Percentiles rank a stretch among this genome's conserved stretches.
Conservation (phyloP, 2,113 vertebrate genomes). For the Verasper variegatus region DNA sequence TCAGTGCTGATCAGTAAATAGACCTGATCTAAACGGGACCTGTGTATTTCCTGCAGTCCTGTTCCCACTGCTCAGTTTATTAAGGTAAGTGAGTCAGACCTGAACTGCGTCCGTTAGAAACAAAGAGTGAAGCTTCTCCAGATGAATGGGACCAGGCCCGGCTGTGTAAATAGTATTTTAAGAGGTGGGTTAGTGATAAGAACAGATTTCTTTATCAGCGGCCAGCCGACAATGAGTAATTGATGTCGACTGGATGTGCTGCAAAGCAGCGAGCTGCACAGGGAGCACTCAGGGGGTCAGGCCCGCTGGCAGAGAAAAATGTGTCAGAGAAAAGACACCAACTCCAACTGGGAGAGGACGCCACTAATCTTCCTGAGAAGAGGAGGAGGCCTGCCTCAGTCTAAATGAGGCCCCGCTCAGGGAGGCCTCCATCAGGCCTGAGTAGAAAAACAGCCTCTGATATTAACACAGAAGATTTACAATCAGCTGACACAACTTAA, state of each 20-base stretch:
- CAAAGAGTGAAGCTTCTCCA: no score
- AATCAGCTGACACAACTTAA: no score
- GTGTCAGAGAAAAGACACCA: conserved; percentile 64
- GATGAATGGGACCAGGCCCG: neutral
- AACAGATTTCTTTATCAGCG: conserved; percentile 83
- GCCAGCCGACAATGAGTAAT: conserved; percentile 81
- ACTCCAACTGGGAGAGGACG: conserved; percentile 68
- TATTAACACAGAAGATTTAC: no score
- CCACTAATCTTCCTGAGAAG: conserved; percentile 79
- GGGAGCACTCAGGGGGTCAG: conserved; percentile 79
- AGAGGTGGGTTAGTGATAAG: conserved; percentile 78
- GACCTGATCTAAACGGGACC: no score
- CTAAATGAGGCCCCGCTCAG: conserved; percentile 68
- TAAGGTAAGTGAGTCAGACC: no score
- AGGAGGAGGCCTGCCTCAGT: conserved; percentile 20
- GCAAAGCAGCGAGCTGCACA: conserved; percentile 42
- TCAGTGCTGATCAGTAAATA: no score
- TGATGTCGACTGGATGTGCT: conserved; percentile 54
- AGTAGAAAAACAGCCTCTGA: no score
- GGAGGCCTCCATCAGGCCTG: neutral
- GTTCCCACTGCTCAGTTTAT: no score
- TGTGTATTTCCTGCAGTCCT: no score
- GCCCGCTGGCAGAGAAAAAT: conserved; percentile 84
- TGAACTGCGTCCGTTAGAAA: no score
- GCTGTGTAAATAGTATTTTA: conserved; percentile 84